Evolutionary conservation across 2,888 invertebrate species (phyloP).

Genomic region (Acanthosepion esculentum): DNA sequence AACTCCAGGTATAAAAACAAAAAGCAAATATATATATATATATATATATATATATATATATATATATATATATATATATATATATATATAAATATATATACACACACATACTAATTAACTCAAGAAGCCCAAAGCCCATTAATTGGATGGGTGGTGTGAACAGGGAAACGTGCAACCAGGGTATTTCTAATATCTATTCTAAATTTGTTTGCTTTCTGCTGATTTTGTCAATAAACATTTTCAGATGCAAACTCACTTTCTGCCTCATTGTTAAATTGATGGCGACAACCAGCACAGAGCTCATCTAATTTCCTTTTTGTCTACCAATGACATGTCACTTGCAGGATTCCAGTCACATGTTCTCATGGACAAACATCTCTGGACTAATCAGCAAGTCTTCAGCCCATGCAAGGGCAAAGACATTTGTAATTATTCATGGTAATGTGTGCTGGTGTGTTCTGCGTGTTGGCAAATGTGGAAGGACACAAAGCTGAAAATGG

Average conservation of each 20-base stretch:
- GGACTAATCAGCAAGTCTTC: not conserved
- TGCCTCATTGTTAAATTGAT: not conserved
- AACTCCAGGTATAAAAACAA: too few relatives aligned
- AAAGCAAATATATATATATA: not conserved
- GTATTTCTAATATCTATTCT: not conserved
- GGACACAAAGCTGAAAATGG: not conserved
- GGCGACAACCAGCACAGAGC: not conserved
- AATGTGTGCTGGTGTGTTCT: not conserved
- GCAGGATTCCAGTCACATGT: conserved; percentile 6
- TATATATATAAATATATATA: not conserved
- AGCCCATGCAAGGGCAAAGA: conserved; percentile 14
- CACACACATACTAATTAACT: not conserved
- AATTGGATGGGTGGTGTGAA: not conserved
- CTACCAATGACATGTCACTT: conserved; percentile 33
- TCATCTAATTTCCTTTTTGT: not conserved
- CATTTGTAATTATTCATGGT: not conserved
- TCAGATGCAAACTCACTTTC: conserved; percentile 8
- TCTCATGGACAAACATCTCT: not conserved
- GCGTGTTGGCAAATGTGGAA: not conserved
- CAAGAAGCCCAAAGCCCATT: not conserved
- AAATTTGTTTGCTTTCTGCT: not conserved
- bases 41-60: not conserved
- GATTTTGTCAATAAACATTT: not conserved
- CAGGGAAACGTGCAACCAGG: not conserved
- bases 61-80: not conserved